phyloP scores from a whole-genome alignment of 2,888 invertebrate species.

The Ichneumon xanthorius region DNA sequence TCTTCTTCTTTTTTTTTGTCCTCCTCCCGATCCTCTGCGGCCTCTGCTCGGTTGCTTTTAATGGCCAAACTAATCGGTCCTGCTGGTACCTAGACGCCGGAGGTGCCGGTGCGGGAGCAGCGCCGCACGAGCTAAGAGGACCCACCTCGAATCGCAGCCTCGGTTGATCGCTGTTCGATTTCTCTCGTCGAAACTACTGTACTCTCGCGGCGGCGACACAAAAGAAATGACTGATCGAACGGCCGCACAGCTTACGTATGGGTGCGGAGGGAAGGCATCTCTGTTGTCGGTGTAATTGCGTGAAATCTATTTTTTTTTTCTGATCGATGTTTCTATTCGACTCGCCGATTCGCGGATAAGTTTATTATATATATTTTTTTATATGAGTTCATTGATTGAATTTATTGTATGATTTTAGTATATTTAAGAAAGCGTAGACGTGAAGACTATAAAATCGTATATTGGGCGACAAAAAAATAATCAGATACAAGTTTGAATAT shows the following conservation, averaged over 20 bases:
- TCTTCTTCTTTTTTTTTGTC: background rate
- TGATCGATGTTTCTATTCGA: too few relatives aligned
- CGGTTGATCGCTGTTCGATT: slow-evolving; percentile 22
- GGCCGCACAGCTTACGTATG: background rate
- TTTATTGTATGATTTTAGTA: too few relatives aligned
- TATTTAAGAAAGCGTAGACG: too few relatives aligned
- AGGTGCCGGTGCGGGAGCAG: slow-evolving; percentile 24
- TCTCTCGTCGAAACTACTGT: slow-evolving; percentile 9
- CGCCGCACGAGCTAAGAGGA: slow-evolving; percentile 28
- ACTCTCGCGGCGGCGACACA: slow-evolving; percentile 32
- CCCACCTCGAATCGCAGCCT: background rate
- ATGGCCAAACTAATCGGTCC: slow-evolving; percentile 82
- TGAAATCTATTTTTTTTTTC: background rate
- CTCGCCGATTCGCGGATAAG: too few relatives aligned
- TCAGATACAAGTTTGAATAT: too few relatives aligned
- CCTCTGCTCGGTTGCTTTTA: slow-evolving; percentile 72
- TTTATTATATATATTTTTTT: too few relatives aligned
- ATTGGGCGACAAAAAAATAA: too few relatives aligned
- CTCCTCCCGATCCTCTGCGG: slow-evolving; percentile 19
- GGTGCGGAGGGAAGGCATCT: background rate
- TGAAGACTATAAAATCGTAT: too few relatives aligned
- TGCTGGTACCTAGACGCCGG: slow-evolving; percentile 79
- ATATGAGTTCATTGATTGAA: too few relatives aligned
- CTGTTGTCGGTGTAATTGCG: slow-evolving; percentile 13
- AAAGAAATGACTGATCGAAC: slow-evolving; percentile 21